Base-by-base conservation (phyloP, 2,888 invertebrate genomes). In the Scotopteryx bipunctaria region DNA sequence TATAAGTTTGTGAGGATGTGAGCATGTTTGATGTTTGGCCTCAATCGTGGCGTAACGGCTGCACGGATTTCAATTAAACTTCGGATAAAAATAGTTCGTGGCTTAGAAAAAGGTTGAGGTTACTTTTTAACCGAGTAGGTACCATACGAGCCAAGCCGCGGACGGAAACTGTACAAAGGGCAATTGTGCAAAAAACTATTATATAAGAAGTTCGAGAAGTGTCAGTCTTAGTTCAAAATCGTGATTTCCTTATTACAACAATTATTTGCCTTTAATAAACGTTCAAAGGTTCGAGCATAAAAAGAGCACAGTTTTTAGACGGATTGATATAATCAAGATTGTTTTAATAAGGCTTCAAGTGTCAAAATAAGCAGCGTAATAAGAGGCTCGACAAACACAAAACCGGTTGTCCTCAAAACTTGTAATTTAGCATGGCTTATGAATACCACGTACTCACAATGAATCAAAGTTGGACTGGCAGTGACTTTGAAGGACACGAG, bases 391-490 rank as follows among this genome's bases (percentile, higher is more conserved):
- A 23, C 16, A 19, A 8, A 15, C 21, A 37, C 19, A 40, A 46
- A 25, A 60, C 55, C 35, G 3, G 57, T 45, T 40, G 45, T 32
- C 60, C 57, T 55, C 33, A 29, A 21, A 1, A 2, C 6, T 23
- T 43, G 17, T 43, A 41, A 52, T 42, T 49, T 41, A 27, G 49
- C 9, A 37, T 25, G 32, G 13, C 16, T n/a, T 44, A 40, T 21
- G 40, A 52, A 56, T 48, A 19, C 43, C 38, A 46, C 38, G 37
- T 45, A n/a, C 21, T 36, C 6, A 6, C 9, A 6, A 27, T 27
- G 5, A 23, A 38, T 23, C 25, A 25, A n/a, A 4, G 11, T 27
- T 27, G 9, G 23, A 27, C 11, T 9, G 8, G 9, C 8, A 11
- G 27, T n/a, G n/a, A 23, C n/a, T n/a, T n/a, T 5, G 5, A 6